Conservation (phyloP, 2,888 invertebrate species). For the Lordiphosa andalusiaca region DNA sequence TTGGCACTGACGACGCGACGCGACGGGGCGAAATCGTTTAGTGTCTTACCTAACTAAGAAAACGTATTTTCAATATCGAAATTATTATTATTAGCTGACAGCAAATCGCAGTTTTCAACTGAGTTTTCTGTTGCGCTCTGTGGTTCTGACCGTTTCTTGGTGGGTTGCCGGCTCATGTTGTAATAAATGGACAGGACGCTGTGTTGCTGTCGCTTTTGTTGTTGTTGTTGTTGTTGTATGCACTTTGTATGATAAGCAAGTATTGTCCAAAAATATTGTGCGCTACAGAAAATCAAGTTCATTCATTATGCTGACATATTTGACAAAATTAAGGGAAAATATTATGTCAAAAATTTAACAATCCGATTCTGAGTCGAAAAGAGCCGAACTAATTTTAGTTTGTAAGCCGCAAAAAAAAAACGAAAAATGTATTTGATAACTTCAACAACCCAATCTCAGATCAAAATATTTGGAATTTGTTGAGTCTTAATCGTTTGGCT, state of each 20-base stretch:
- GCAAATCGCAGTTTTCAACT: slow-evolving; percentile 73
- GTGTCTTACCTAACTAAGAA: slow-evolving; percentile 78
- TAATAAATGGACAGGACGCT: slow-evolving; percentile 68
- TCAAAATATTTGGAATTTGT: no score
- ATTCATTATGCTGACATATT: no score
- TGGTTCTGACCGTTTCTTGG: slow-evolving; percentile 17
- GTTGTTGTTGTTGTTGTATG: slow-evolving; percentile 47
- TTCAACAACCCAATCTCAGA: no score
- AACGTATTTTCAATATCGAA: slow-evolving; percentile 79
- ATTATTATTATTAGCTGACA: slow-evolving; percentile 78
- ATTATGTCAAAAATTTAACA: no score
- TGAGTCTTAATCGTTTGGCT: no score
- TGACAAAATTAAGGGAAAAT: no score
- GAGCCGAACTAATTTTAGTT: no score
- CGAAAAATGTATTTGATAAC: no score
- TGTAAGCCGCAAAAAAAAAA: no score
- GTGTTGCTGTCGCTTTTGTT: neutral
- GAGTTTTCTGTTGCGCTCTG: slow-evolving; percentile 43
- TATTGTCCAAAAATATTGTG: slow-evolving; percentile 9
- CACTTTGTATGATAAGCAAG: slow-evolving; percentile 67
- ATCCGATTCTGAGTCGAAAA: no score
- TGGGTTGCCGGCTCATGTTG: slow-evolving; percentile 66
- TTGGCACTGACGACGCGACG: slow-evolving; percentile 53
- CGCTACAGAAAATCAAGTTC: slow-evolving; percentile 2
- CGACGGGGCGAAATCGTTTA: slow-evolving; percentile 75